Evolutionary conservation across 2,797 vertebrate species (phyloP).

Genomic region (Hoplostethus mediterraneus): DNA sequence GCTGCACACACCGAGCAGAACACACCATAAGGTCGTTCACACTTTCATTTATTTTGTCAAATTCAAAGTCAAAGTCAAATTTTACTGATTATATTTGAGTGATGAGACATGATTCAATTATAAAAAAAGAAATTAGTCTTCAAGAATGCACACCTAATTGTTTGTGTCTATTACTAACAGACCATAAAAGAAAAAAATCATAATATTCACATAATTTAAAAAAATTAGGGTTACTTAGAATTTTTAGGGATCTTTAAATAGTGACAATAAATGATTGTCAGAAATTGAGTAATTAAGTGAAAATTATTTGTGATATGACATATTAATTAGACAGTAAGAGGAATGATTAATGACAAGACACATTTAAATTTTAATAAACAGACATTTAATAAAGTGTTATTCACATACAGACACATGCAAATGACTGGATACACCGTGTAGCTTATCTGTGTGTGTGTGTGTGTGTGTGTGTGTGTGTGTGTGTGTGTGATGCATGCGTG

Average conservation of each 20-base stretch:
- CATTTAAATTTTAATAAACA: slow-evolving; percentile 55
- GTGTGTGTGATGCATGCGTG: neutral
- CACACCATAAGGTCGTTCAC: neutral
- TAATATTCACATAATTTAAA: neutral
- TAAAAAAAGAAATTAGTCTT: slow-evolving; percentile 6
- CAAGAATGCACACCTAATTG: slow-evolving; percentile 1
- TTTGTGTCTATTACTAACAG: neutral
- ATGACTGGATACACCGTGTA: neutral
- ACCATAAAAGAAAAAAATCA: slow-evolving; percentile 9
- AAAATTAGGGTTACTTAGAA: neutral
- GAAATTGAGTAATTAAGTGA: neutral
- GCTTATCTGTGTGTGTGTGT: neutral
- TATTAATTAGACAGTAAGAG: slow-evolving; percentile 48
- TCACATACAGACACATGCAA: slow-evolving; percentile 21
- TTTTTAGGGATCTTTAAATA: slow-evolving; percentile 22
- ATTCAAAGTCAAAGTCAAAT: slow-evolving; percentile 20
- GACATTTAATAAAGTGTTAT: slow-evolving; percentile 49
- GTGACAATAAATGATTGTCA: slow-evolving; percentile 26
- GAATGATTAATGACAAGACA: slow-evolving; percentile 46
- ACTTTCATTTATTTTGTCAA: slow-evolving; percentile 13
- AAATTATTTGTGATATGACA: slow-evolving; percentile 9
- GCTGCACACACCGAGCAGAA: slow-evolving; percentile 18
- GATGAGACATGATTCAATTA: slow-evolving; percentile 15
- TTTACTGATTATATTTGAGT: neutral
- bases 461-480: neutral